These are phyloP conservation scores for Pheosia gnoma DNA, from an alignment of 2,888 invertebrate genomes.

Conservation along the genomic window DNA sequence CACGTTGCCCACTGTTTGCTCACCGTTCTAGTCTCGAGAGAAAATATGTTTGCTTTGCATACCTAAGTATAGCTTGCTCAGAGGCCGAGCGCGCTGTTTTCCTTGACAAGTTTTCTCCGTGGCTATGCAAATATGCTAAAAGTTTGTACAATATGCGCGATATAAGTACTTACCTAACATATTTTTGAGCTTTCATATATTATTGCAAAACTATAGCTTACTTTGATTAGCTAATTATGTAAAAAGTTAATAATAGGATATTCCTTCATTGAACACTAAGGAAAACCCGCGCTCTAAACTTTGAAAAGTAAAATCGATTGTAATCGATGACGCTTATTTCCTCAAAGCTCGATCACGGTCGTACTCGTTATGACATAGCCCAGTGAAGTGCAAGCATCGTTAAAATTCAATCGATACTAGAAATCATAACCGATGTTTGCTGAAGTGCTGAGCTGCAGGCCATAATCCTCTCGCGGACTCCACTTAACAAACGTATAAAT, in stretches of 20 bases:
- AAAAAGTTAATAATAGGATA: not conserved
- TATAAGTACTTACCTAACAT: too few species aligned
- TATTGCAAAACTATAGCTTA: too few species aligned
- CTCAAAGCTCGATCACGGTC: not conserved
- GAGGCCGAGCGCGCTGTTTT: constrained; percentile 64
- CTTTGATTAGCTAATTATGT: not conserved
- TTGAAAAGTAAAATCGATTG: not conserved
- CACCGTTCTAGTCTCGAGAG: constrained; percentile 80
- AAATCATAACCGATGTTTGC: constrained; percentile 80
- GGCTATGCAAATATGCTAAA: constrained; percentile 59
- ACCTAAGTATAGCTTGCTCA: constrained; percentile 69
- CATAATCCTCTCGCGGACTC: constrained; percentile 78
- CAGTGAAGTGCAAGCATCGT: constrained; percentile 21
- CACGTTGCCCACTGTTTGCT: constrained; percentile 78
- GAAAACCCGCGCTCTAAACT: not conserved
- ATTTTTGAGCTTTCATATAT: too few species aligned
- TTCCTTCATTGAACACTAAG: too few species aligned
- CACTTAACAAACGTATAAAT: constrained; percentile 85
- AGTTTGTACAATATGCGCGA: constrained; percentile 26
- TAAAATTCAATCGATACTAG: constrained; percentile 66
- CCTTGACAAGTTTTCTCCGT: constrained; percentile 73
- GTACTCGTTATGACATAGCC: not conserved
- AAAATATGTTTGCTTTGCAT: constrained; percentile 83
- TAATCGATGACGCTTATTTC: not conserved
- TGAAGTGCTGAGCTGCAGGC: constrained; percentile 80